A percentile compares a stretch with the other conserved stretches of the same genome.
Evolutionary conservation across 2,797 vertebrate genomes (phyloP).

Genomic region (Natrix natrix): DNA sequence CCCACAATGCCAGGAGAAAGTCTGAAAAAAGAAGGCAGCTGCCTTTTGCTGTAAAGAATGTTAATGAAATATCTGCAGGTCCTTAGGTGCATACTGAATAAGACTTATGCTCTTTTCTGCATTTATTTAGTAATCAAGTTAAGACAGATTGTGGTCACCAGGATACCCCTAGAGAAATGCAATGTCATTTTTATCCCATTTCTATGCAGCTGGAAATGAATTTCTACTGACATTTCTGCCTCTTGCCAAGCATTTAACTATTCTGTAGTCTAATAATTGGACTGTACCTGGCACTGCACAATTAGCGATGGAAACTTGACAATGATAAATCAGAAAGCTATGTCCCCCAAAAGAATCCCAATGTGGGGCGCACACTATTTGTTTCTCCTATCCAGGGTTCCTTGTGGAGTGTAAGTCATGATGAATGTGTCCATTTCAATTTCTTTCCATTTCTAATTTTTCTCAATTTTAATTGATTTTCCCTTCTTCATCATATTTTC

Average conservation of each 20-base stretch:
- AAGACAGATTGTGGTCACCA: not conserved
- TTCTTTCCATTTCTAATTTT: not conserved
- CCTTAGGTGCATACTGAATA: not conserved
- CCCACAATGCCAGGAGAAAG: not conserved
- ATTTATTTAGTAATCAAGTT: slow-evolving; percentile 7
- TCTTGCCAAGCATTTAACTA: not conserved
- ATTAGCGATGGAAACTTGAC: not conserved
- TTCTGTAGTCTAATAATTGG: not conserved
- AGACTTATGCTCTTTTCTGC: not conserved
- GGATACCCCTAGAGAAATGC: not conserved
- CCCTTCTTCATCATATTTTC: not conserved
- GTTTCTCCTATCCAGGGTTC: not conserved
- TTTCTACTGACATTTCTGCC: not conserved
- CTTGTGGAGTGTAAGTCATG: not conserved
- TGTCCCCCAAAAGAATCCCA: not conserved
- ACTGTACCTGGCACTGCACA: not conserved
- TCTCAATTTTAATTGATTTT: not conserved
- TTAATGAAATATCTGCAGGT: not conserved
- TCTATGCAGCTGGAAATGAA: not conserved
- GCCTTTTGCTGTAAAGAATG: slow-evolving; percentile 1
- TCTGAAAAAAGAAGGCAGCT: no score
- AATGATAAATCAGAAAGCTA: not conserved
- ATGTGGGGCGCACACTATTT: not conserved
- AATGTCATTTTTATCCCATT: not conserved
- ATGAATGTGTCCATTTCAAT: not conserved